phyloP scores from a whole-genome alignment of 1,140 invertebrate genomes.

The Drepana arcuata region DNA sequence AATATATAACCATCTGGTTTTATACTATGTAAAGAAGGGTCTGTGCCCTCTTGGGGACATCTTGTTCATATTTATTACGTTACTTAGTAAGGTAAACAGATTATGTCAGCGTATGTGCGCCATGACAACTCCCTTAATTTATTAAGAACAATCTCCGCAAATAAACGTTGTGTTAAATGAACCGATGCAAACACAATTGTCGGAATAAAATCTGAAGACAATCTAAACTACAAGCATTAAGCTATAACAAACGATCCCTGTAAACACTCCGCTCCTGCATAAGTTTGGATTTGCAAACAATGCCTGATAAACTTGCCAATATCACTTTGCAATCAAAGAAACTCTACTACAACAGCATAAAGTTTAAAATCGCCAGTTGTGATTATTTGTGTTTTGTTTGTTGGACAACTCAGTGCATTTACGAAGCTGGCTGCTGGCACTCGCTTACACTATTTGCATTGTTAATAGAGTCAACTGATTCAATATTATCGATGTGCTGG shows the following conservation, averaged over 20 bases:
- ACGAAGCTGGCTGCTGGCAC: constrained; percentile 35
- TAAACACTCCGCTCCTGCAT: constrained; percentile 47
- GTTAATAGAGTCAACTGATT: constrained; percentile 53
- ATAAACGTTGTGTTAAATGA: too few species aligned
- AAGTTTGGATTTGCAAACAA: constrained; percentile 54
- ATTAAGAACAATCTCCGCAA: too few species aligned
- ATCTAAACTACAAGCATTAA: constrained; percentile 51
- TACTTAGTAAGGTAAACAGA: too few species aligned
- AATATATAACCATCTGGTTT: too few species aligned
- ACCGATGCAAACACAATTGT: constrained; percentile 12
- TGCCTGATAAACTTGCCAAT: constrained; percentile 28
- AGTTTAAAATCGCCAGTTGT: neutral
- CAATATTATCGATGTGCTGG: constrained; percentile 50
- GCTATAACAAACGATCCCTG: constrained; percentile 48
- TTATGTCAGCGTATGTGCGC: too few species aligned
- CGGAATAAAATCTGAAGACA: constrained; percentile 38
- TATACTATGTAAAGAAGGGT: too few species aligned
- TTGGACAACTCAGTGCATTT: constrained; percentile 35
- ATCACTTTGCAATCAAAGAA: constrained; percentile 11
- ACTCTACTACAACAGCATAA: neutral
- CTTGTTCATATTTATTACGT: too few species aligned
- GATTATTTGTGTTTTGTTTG: constrained; percentile 11
- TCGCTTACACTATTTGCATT: constrained; percentile 41
- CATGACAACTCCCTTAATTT: too few species aligned
- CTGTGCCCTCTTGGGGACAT: too few species aligned